These are phyloP conservation scores for Scylla paramamosain DNA, from an alignment of 1,140 invertebrate genomes.

Conservation along the genomic window DNA sequence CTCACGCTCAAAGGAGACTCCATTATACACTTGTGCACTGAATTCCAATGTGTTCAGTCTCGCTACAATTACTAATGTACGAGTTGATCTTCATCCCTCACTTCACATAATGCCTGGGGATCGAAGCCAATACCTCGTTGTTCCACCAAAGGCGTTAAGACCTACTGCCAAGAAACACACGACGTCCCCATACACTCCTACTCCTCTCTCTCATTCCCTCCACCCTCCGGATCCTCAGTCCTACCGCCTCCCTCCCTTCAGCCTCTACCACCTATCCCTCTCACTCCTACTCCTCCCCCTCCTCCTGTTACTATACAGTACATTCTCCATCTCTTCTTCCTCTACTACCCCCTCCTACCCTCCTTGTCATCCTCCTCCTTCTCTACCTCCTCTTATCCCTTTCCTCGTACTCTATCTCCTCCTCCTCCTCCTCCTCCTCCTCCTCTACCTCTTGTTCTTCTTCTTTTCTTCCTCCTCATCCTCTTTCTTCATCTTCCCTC, in stretches of 20 bases:
- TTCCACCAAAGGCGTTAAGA: constrained; percentile 48
- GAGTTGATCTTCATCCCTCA: background rate
- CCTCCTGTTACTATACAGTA: background rate
- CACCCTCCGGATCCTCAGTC: background rate
- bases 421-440: background rate
- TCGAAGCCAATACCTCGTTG: constrained; percentile 54
- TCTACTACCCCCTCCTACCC: background rate
- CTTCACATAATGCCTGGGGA: constrained; percentile 26
- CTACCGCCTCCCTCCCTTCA: background rate
- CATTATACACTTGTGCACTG: constrained; percentile 22
- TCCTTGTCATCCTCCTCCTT: background rate
- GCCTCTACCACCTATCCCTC: background rate
- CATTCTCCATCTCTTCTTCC: background rate
- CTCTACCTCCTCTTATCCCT: background rate
- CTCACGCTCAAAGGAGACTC: background rate
- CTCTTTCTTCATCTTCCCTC: no score
- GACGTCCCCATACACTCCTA: constrained; percentile 30
- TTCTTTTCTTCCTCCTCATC: background rate
- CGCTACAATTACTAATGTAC: constrained; percentile 23
- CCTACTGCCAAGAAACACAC: background rate
- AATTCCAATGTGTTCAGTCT: constrained; percentile 28
- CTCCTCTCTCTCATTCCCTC: background rate
- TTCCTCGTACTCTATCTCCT: background rate
- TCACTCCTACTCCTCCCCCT: background rate
- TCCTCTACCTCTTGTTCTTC: background rate